Base-by-base conservation (phyloP, 2,888 invertebrate genomes). In the Cosmia trapezina region DNA sequence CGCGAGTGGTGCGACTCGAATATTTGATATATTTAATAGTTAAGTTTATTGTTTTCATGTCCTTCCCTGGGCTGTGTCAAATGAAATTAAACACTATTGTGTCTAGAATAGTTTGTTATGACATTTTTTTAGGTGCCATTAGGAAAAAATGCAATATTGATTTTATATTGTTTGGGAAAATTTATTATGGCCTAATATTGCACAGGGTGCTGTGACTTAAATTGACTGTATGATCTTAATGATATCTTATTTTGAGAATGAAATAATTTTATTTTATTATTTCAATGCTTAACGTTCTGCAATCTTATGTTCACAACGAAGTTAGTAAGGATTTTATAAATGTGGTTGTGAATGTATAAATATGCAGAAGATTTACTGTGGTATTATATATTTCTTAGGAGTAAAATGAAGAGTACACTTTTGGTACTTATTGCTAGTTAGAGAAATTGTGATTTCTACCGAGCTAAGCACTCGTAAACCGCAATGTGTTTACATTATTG, bases 261-360 rank as follows among this genome's bases (percentile, higher is more conserved):
- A 73, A 54, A 74, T 73, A 51, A 49, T 73, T 79, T 78, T 47
- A 62, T 69, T 78, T 65, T 73, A 78, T 73, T 70, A 51, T 56
- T 68, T 76, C 56, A 57, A 61, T 65, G 65, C 71, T 71, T 76
- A 63, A 65, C 68, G 72, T 76, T 85, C 76, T 78, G 80, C 78
- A 76, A 78, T 86, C 74, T 88, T 89, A 89, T 89, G 87, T 92
- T 92, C 87, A 91, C 91, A 93, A 92, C 90, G 91, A 83, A 75
- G 74, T 79, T 80, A 72, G 80, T 76, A 80, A 64, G 82, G 86
- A 88, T 86, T 90, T 84, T 87, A 72, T 87, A 89, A 84, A 88
- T 86, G 89, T 88, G 93, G 92, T 93, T 94, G 92, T 93, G 93
- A 93, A 90, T 91, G 91, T 87, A 89, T 87, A 88, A 88, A 86